These are phyloP conservation scores for Madoqua kirkii DNA, from an alignment of 2,113 vertebrate species.

Conservation along the genomic window DNA sequence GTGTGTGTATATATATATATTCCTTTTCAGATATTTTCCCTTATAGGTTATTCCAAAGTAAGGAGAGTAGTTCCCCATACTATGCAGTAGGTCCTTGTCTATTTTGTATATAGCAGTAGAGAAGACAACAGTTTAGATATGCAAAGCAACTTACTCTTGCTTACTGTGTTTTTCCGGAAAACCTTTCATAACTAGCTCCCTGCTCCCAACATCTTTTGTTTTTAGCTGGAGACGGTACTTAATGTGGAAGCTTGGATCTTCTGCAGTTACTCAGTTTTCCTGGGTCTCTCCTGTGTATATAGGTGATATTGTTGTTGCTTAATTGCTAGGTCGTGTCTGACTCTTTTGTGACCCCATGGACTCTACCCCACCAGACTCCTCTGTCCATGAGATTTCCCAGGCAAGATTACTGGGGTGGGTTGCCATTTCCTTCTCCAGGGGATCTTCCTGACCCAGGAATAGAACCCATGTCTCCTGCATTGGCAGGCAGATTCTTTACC, in stretches of 20 bases:
- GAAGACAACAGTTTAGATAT: not conserved
- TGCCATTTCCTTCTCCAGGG: not conserved
- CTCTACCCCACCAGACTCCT: not conserved
- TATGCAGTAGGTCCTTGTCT: not conserved
- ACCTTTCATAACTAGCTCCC: not conserved
- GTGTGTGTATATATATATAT: not conserved
- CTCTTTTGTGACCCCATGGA: not conserved
- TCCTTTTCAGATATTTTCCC: not conserved
- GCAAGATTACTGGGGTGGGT: not conserved
- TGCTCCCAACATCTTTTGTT: not conserved
- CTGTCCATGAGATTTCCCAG: not conserved
- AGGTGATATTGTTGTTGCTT: not conserved
- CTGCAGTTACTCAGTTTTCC: not conserved
- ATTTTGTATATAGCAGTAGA: not conserved
- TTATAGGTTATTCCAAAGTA: not conserved
- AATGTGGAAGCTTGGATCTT: not conserved
- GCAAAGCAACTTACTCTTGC: not conserved
- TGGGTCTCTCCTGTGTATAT: not conserved
- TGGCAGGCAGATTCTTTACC: not conserved
- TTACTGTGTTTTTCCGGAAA: not conserved
- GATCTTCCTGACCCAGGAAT: not conserved
- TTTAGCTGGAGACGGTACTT: not conserved
- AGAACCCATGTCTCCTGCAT: not conserved
- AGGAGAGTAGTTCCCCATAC: not conserved
- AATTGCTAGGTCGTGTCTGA: not conserved